Evolutionary conservation across 1,140 invertebrate species (phyloP).

Genomic region (Leptestheria dahalacensis): DNA sequence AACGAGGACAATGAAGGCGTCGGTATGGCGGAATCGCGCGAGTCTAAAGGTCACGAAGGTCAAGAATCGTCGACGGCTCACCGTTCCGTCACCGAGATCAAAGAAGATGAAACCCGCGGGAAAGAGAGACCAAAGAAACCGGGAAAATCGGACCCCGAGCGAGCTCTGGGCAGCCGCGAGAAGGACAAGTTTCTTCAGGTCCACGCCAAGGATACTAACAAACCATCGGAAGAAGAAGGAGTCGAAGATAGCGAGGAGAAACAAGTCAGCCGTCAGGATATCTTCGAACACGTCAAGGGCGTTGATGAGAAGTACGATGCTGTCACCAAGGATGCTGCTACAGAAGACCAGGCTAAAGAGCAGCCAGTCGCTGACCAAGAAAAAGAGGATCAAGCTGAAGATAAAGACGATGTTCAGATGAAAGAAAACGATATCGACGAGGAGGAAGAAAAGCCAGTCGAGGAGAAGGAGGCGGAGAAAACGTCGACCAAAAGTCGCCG

Average conservation of each 20-base stretch:
- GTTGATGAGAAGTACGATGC: conserved; percentile 27
- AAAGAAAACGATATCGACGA: conserved; percentile 22
- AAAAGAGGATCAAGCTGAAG: conserved; percentile 33
- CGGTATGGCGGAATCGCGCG: conserved; percentile 7
- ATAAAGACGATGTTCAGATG: conserved; percentile 21
- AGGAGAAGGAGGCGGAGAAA: conserved; percentile 20
- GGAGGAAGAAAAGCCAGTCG: conserved; percentile 11
- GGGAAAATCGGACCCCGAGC: conserved; percentile 18
- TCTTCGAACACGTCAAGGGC: conserved; percentile 12
- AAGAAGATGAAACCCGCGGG: conserved; percentile 19
- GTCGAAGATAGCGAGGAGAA: conserved; percentile 24
- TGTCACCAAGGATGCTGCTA: conserved; percentile 41
- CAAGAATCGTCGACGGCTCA: conserved; percentile 6
- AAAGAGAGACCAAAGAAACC: conserved; percentile 20
- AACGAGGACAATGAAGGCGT: conserved; percentile 15
- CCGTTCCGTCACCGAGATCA: conserved; percentile 17
- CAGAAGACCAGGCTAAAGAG: conserved; percentile 59
- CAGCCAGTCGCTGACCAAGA: conserved; percentile 46
- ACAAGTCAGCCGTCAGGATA: conserved; percentile 16
- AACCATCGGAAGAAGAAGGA: conserved; percentile 20
- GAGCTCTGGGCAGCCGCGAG: conserved; percentile 2
- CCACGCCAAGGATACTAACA: conserved; percentile 8
- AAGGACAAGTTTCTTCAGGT: conserved; percentile 7
- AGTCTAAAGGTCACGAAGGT: conserved; percentile 12
- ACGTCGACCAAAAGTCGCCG: conserved; percentile 18